Evolutionary conservation across 2,797 vertebrate species (phyloP).

Genomic region (Acanthornis magna): DNA sequence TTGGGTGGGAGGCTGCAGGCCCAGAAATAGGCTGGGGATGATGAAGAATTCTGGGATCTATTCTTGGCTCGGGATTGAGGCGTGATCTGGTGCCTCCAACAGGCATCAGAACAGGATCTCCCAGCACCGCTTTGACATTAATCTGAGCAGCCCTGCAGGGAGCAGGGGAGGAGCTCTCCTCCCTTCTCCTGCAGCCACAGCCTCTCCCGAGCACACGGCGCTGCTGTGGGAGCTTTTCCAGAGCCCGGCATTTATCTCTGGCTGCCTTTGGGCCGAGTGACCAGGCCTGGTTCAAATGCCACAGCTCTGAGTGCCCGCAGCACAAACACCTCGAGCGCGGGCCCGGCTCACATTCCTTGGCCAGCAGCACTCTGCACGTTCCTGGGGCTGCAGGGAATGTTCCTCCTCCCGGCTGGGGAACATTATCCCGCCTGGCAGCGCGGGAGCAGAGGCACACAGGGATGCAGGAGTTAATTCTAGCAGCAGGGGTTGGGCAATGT

Average conservation of each 20-base stretch:
- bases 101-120: not conserved
- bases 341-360: not conserved
- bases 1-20: not conserved
- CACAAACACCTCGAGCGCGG: not conserved
- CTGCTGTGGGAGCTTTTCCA: not conserved
- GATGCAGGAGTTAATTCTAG: slow-evolving; percentile 23
- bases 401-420: not conserved
- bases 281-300: not conserved
- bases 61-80: not conserved
- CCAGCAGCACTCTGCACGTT: not conserved
- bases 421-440: not conserved
- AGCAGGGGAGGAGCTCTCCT: not conserved
- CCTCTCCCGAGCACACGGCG: not conserved
- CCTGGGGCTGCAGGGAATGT: not conserved
- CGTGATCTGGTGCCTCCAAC: not conserved
- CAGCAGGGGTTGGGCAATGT: not conserved
- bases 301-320: not conserved
- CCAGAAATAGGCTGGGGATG: slow-evolving; percentile 24
- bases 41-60: slow-evolving; percentile 12
- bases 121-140: not conserved
- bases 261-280: not conserved
- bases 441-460: not conserved
- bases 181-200: not conserved
- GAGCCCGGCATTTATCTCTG: not conserved
- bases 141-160: not conserved